Evolutionary conservation across 1,140 invertebrate genomes (phyloP), one percentile per base, ranked within the genome.

Genomic region (Eueides isabella): DNA sequence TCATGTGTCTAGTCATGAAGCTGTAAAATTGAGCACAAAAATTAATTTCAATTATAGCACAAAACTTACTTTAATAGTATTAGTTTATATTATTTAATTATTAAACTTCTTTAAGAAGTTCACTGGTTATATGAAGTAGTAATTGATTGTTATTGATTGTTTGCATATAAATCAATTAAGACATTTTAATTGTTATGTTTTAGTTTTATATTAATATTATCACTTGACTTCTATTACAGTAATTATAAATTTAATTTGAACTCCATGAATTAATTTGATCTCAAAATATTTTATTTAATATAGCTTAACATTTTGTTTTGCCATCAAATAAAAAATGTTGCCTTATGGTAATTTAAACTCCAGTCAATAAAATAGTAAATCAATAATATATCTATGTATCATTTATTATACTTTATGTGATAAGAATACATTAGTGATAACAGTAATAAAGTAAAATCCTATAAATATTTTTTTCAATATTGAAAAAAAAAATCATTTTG

Each of bases 1-100:
- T 80, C 79, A 76, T 73, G 72, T 77, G 74, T 79, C 80, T 81
- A 81, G 80, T 81, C 80, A 74, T 62, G 72, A 35, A 68, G 69
- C 72, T 69, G 67, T 61, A 71, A 41, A 71, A 72, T 69, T 63
- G 74, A 76, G 74, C 74, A 79, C 77, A 79, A 76, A 75, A 66
- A 28, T 61, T 65, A 65, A 48, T 72, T 72, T 65, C 31, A 31
- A 65, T 61, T 72, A 28, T 55, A 74, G 67, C 73, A 75, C 74
- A 75, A 75, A 75, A 65, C 41, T 71, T 65, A 29, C n/a, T 61
- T 75, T 71, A 28, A 55, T 55, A 55, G 48, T 55, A 23, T 26
- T 55, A 55, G 19, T 55, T 55, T 55, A 26, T 55, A 55, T 55
- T 55, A 19, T n/a, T 55, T 11, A 23, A 55, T 55, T 12, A 55